A percentile compares a stretch with the other conserved stretches of the same genome.
Conservation (phyloP, 2,113 vertebrate species). For the Rousettus leschenaultii region DNA sequence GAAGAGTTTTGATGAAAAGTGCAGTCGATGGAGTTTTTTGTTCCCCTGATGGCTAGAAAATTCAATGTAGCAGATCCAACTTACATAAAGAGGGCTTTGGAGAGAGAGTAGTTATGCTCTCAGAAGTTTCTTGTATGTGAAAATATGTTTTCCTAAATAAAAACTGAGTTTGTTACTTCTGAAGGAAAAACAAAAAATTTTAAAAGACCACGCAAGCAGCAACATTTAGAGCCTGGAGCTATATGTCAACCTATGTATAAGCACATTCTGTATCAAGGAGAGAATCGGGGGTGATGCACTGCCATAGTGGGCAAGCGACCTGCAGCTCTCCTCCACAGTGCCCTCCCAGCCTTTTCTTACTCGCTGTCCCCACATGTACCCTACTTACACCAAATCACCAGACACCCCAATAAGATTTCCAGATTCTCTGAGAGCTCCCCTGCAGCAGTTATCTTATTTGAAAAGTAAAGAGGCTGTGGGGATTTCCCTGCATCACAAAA, state of each 20-base stretch:
- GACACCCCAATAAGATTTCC: not conserved
- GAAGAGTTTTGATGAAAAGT: constrained; percentile 19
- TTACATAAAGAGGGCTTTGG: not conserved
- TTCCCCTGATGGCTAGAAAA: constrained; percentile 25
- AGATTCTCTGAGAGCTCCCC: not conserved
- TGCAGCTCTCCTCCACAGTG: not conserved
- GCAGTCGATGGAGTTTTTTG: not conserved
- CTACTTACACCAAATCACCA: not conserved
- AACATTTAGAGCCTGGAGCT: not conserved
- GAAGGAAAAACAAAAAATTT: not conserved
- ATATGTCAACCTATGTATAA: not conserved
- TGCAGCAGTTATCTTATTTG: not conserved
- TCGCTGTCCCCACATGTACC: not conserved
- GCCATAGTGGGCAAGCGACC: not conserved
- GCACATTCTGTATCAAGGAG: not conserved
- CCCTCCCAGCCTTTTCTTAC: not conserved
- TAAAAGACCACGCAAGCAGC: not conserved
- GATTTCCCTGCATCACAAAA: not conserved
- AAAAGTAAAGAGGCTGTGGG: not conserved
- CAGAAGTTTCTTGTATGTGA: not conserved
- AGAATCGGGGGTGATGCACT: not conserved
- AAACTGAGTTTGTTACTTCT: constrained; percentile 17
- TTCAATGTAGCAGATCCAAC: not conserved
- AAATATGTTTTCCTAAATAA: constrained; percentile 18
- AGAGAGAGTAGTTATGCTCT: not conserved